Percentiles rank a stretch among this genome's conserved stretches.
Conservation (phyloP, 2,888 invertebrate genomes). For the Apodemia mormo region DNA sequence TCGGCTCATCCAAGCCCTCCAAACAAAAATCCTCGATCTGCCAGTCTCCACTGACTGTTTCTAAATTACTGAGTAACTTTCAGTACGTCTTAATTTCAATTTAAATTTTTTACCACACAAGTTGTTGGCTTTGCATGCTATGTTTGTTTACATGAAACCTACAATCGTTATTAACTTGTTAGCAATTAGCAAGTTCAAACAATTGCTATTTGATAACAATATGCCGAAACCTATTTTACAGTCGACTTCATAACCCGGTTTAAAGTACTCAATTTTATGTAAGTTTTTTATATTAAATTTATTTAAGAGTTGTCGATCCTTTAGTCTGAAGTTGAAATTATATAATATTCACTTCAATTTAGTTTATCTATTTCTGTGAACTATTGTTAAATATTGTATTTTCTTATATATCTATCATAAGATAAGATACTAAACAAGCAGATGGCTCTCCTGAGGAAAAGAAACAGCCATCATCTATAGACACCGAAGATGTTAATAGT, state of each 20-base stretch:
- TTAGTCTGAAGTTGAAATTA: too few species aligned
- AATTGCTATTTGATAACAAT: constrained; percentile 52
- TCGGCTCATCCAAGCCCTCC: too few species aligned
- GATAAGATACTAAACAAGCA: too few species aligned
- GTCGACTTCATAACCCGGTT: neutral
- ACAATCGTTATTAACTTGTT: neutral
- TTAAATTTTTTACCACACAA: neutral
- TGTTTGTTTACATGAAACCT: neutral
- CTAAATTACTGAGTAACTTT: neutral
- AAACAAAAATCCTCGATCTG: too few species aligned
- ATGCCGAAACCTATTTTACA: neutral
- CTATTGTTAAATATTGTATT: too few species aligned
- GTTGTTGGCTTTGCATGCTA: neutral
- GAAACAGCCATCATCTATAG: too few species aligned
- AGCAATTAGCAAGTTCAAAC: constrained; percentile 58
- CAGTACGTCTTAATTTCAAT: neutral
- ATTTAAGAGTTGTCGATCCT: neutral
- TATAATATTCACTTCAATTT: too few species aligned
- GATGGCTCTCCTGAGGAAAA: too few species aligned
- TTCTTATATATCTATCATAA: too few species aligned
- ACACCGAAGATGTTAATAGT: too few species aligned
- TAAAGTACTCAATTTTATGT: neutral
- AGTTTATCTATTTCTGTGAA: too few species aligned
- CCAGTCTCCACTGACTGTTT: too few species aligned
- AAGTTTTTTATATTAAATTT: constrained; percentile 3